Conservation (phyloP, 2,797 vertebrate genomes). For the Alfaro cultratus region DNA sequence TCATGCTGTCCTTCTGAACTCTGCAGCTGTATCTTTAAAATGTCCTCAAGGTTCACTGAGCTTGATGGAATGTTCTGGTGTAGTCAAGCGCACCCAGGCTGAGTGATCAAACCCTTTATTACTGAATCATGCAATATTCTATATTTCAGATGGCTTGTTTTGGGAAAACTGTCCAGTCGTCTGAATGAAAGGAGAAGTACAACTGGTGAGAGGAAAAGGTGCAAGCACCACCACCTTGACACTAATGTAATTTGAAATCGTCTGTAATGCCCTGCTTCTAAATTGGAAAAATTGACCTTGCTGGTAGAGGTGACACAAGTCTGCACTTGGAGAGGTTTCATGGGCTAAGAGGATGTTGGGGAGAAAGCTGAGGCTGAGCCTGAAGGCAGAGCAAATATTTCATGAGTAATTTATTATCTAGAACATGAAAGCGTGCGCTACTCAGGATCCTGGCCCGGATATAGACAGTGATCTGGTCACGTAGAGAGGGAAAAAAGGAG, state of each 20-base stretch:
- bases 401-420: slow-evolving; percentile 99
- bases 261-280: slow-evolving; percentile 79
- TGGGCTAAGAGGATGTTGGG: slow-evolving; percentile 76
- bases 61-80: slow-evolving; percentile 69
- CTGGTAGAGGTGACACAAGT: slow-evolving; percentile 80
- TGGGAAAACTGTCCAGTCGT: slow-evolving; percentile 29
- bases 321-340: slow-evolving; percentile 75
- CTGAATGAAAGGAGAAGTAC: slow-evolving; percentile 22
- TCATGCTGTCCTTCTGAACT: slow-evolving; percentile 59
- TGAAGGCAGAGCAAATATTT: slow-evolving; percentile 90
- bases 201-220: slow-evolving; percentile 50
- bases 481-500: slow-evolving; percentile 27
- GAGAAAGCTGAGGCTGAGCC: slow-evolving; percentile 74
- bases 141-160: slow-evolving; percentile 67
- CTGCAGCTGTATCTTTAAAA: slow-evolving; percentile 73
- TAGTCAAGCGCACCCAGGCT: slow-evolving; percentile 67
- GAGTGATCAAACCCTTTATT: slow-evolving; percentile 62
- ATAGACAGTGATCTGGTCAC: slow-evolving; percentile 69
- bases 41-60: slow-evolving; percentile 69
- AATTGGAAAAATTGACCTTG: slow-evolving; percentile 88
- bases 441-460: slow-evolving; percentile 70
- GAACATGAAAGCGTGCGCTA: slow-evolving; percentile 83
- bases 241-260: slow-evolving; percentile 80
- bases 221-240: slow-evolving; percentile 74
- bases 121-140: slow-evolving; percentile 72